Evolutionary conservation across 2,888 invertebrate genomes (phyloP), one percentile per base, ranked within the genome.

Genomic region (Diplolepis rosae): DNA sequence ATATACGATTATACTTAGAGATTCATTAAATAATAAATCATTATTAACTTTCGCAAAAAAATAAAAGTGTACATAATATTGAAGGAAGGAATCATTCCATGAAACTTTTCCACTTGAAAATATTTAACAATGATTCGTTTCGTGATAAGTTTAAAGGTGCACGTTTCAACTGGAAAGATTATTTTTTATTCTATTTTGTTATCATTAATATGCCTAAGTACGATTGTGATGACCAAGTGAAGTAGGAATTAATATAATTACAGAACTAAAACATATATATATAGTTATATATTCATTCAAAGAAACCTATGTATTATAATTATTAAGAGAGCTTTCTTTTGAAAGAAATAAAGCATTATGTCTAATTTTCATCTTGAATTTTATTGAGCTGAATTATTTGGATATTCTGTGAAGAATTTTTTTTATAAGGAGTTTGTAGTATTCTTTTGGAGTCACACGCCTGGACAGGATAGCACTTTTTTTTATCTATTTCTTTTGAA

Each of bases 181-280:
- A 35, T 56, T 39, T 56, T 4, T 56, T 56, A 56, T 56, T 56
- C 24, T 56, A 56, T 56, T 56, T 56, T 56, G 35, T 56, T 56
- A 56, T 56, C 35, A 35, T 56, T 35, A 15, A 56, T 56, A 39
- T 11, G 24, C 4, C 6, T 22, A 39, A 32, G 56, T 56, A 22
- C 35, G 35, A 56, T 35, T 56, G 56, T 56, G 56, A 56, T 39
- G 56, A 15, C 56, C 56, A 56, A 32, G 30, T 32, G 15, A 32
- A 30, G 18, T 54, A 54, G 32, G 4, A 30, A 54, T 54, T 32
- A 32, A 24, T 56, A 56, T 35, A 32, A 22, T 22, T 56, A 56
- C 18, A 22, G 22, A 13, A 35, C 18, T 24, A 22, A 35, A 22
- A 56, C n/a, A n/a, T n/a, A 56, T 15, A 30, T n/a, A 54, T 30